These are phyloP conservation scores for Apeira syringaria DNA, from an alignment of 2,888 invertebrate genomes.

Conservation along the genomic window DNA sequence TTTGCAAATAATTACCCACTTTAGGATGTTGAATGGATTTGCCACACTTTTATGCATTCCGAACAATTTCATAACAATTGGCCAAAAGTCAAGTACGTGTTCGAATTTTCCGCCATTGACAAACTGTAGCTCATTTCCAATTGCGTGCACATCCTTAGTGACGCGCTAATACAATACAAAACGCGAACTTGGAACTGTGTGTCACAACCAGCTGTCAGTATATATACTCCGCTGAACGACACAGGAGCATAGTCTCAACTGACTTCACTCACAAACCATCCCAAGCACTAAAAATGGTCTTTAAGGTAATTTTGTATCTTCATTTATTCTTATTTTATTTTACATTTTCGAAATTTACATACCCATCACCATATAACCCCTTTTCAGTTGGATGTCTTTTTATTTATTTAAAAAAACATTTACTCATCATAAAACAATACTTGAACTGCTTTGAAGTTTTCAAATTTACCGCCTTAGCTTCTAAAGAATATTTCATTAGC, in stretches of 20 bases:
- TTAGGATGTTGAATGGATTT: slow-evolving; percentile 11
- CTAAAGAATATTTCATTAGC: no score
- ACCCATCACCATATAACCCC: no score
- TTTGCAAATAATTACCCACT: slow-evolving; percentile 5
- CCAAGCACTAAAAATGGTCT: slow-evolving; percentile 64
- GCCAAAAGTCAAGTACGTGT: slow-evolving; percentile 70
- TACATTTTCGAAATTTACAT: no score
- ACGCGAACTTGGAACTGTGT: slow-evolving; percentile 61
- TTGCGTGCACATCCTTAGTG: slow-evolving; percentile 73
- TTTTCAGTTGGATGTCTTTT: no score
- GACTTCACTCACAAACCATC: slow-evolving; percentile 59
- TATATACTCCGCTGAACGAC: slow-evolving; percentile 62
- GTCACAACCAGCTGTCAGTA: slow-evolving; percentile 65
- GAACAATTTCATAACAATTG: slow-evolving; percentile 61
- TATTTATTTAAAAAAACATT: no score
- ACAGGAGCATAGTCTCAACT: slow-evolving; percentile 69
- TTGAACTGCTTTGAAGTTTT: no score
- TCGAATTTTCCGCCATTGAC: slow-evolving; percentile 75
- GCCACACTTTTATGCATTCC: slow-evolving; percentile 22
- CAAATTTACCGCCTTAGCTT: no score
- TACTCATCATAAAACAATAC: no score
- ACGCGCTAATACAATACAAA: slow-evolving; percentile 73
- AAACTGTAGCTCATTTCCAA: slow-evolving; percentile 76
- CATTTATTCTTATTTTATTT: no score
- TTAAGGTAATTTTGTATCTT: slow-evolving; percentile 57